Base-by-base conservation (phyloP, 2,797 vertebrate species). In the Fratercula arctica region DNA sequence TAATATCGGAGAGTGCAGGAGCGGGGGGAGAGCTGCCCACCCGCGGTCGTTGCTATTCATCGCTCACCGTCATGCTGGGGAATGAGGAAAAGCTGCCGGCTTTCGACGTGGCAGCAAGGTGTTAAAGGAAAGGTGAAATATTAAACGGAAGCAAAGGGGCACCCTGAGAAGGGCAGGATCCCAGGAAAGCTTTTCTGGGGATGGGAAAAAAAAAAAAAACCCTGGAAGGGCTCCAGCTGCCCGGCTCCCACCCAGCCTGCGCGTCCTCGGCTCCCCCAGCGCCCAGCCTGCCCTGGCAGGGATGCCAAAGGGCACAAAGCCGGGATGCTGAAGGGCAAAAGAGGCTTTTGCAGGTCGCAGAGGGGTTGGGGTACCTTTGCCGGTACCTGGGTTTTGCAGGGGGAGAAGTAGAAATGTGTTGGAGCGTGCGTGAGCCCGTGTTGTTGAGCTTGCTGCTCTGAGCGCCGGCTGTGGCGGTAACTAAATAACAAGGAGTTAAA, bases 1-100 rank as follows among this genome's bases (percentile, higher is more conserved):
- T 93, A 85, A 96, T 94, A 64, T 43, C 9, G 72, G 93, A 92
- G 75, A 95, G 92, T 95, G 95, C 78, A 53, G 82, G 56, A 82
- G 84, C 1, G 0, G 83, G 82, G 76, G 93, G 77, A 69, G 94
- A 57, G 68, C 83, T 17, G 67, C 86, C 64, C 41, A 11, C 53
- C 83, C 35, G 0, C 5, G 1, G 21, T 60, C 2, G 3, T 57
- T 53, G 56, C 25, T 33, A 12, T 4, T 41, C 63, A 16, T 51
- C 10, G 4, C 78, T 68, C 31, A 14, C 31, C 5, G 0, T 67
- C 57, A 6, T 0, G 3, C 51, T 6, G 25, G 60, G 67, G 31
- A 45, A 41, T 0, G 51, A 63, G 63, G 83, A 50, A 73, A 77
- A n/a, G 33, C 45, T 67, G 59, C 74, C 16, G 69, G 53, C 53